Evolutionary conservation across 2,113 vertebrate genomes (phyloP).

Genomic region (Electrona antarctica): DNA sequence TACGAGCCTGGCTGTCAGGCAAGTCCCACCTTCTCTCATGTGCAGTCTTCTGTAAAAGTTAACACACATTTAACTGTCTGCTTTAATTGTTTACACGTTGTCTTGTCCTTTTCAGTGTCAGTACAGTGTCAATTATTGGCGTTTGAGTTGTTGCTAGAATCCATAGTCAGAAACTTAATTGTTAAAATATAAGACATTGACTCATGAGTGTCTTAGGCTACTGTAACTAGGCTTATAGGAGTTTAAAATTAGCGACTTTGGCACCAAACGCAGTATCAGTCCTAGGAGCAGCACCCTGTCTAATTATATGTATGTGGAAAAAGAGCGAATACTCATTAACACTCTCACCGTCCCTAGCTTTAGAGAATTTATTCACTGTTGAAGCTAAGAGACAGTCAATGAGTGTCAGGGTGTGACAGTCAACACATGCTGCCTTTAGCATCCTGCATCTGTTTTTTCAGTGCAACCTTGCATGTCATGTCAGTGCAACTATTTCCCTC

Average conservation of each 20-base stretch:
- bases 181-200: background rate
- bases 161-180: constrained; percentile 31
- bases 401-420: constrained; percentile 41
- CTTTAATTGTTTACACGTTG: background rate
- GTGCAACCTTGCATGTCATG: constrained; percentile 10
- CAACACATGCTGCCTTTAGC: constrained; percentile 26
- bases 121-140: background rate
- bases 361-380: constrained; percentile 68
- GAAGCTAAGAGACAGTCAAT: constrained; percentile 38
- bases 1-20: too few species aligned
- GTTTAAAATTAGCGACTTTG: too few species aligned
- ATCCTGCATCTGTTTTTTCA: constrained; percentile 30
- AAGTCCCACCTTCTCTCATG: too few species aligned
- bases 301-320: constrained; percentile 48
- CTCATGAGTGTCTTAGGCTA: too few species aligned
- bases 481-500: background rate
- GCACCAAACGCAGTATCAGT: background rate
- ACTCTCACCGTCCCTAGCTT: constrained; percentile 46
- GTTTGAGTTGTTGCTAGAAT: background rate
- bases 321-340: constrained; percentile 61
- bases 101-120: background rate
- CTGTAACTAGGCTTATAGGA: too few species aligned
- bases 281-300: constrained; percentile 22
- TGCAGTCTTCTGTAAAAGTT: too few species aligned
- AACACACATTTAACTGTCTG: too few species aligned